Percentiles rank a stretch among this genome's conserved stretches.
These are phyloP conservation scores for Neomicropteryx cornuta DNA, from an alignment of 1,140 invertebrate species.

Conservation along the genomic window DNA sequence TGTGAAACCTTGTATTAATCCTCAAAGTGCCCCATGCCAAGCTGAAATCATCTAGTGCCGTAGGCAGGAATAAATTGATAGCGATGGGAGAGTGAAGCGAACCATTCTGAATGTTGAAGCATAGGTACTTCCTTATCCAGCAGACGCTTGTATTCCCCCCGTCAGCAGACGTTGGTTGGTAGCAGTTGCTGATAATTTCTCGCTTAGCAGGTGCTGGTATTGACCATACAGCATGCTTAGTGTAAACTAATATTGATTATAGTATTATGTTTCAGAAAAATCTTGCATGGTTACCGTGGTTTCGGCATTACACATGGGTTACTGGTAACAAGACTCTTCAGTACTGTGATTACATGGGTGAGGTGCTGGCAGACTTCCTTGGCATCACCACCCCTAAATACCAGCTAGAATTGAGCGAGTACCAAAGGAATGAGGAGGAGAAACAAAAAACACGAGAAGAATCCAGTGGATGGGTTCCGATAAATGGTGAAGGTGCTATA, in stretches of 20 bases:
- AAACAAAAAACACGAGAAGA: constrained; percentile 40
- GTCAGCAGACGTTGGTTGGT: no score
- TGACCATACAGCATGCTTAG: no score
- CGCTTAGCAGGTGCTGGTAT: no score
- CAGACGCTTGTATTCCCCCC: no score
- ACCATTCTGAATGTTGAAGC: no score
- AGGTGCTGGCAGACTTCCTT: constrained; percentile 71
- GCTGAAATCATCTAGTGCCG: no score
- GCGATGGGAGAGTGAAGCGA: no score
- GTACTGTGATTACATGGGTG: constrained; percentile 75
- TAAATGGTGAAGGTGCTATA: constrained; percentile 26
- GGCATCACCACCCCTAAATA: constrained; percentile 89
- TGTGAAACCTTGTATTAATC: no score
- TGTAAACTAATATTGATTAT: neutral
- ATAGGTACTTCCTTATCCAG: no score
- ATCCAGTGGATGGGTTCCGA: constrained; percentile 32
- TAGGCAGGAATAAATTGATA: no score
- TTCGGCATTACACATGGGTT: constrained; percentile 53
- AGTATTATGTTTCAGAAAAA: constrained; percentile 36
- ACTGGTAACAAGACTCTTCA: constrained; percentile 53
- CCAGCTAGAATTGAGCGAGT: constrained; percentile 78
- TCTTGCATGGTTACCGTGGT: constrained; percentile 60
- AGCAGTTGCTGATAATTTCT: no score
- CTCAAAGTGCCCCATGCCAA: no score
- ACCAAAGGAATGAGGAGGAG: constrained; percentile 50